Conservation (phyloP, 2,888 invertebrate genomes). For the Alloscopus bannaensis region DNA sequence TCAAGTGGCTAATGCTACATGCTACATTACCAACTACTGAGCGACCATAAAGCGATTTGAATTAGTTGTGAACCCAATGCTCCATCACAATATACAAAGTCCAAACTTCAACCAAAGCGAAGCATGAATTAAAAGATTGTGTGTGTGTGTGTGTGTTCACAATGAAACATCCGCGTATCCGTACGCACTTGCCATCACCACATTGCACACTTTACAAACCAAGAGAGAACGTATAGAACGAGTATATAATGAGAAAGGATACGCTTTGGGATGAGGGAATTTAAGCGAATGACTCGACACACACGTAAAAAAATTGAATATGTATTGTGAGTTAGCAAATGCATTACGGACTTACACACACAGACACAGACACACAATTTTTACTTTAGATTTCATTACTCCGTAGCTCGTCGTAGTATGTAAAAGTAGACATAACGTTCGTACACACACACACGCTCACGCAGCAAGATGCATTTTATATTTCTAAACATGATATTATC, state of each 20-base stretch:
- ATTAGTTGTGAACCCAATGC: neutral
- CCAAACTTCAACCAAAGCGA: no score
- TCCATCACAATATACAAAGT: neutral
- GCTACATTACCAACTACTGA: neutral
- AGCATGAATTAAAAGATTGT: no score
- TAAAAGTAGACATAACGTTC: neutral
- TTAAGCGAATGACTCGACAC: constrained; percentile 7
- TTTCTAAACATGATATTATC: constrained; percentile 16
- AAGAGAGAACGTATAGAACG: no score
- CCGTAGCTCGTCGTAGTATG: no score
- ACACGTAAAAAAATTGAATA: constrained; percentile 14
- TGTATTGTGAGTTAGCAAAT: neutral
- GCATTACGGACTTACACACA: neutral
- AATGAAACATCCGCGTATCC: no score
- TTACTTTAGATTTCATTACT: constrained; percentile 12
- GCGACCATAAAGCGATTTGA: neutral
- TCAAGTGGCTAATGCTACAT: constrained; percentile 16
- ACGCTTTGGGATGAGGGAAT: constrained; percentile 30
- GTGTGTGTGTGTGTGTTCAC: no score
- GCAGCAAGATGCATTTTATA: constrained; percentile 53
- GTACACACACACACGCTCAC: constrained; percentile 19
- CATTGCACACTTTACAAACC: no score
- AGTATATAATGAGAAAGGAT: constrained; percentile 35
- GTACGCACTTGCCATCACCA: no score
- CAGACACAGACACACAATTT: constrained; percentile 16